Evolutionary conservation across 2,797 vertebrate species (phyloP).

Genomic region (Anguilla anguilla): DNA sequence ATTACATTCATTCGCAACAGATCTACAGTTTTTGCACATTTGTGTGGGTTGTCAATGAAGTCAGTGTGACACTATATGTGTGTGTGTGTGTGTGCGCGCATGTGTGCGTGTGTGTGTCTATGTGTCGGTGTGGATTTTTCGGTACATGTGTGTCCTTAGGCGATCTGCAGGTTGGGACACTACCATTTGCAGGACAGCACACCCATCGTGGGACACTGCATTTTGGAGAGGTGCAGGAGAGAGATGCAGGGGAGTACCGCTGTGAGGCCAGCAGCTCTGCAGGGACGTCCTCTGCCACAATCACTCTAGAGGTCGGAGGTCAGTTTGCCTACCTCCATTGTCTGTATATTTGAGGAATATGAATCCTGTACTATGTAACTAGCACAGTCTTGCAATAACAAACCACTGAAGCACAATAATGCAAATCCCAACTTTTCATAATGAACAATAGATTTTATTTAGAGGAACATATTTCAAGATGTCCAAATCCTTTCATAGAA

Average conservation of each 20-base stretch:
- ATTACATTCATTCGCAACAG: background rate
- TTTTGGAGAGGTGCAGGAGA: constrained; percentile 74
- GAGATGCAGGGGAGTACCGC: constrained; percentile 79
- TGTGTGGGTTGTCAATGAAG: background rate
- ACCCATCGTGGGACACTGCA: constrained; percentile 65
- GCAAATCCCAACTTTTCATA: background rate
- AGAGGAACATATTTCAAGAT: background rate
- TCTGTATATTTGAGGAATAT: background rate
- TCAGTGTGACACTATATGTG: background rate
- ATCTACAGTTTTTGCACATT: background rate
- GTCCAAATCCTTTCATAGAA: background rate
- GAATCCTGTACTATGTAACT: background rate
- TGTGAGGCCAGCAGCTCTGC: constrained; percentile 79
- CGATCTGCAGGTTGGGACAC: constrained; percentile 70
- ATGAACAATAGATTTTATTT: background rate
- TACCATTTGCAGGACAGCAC: constrained; percentile 64
- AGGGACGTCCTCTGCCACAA: constrained; percentile 64
- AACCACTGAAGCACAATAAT: background rate
- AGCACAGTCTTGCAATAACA: background rate
- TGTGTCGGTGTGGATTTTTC: constrained; percentile 24
- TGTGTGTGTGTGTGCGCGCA: background rate
- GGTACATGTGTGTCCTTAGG: constrained; percentile 63
- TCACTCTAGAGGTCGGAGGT: constrained; percentile 84
- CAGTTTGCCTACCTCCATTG: constrained; percentile 53
- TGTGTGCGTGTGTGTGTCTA: background rate